Percentiles rank a stretch among this genome's conserved stretches.
Conservation (phyloP, 30 jellyfish, hydroid and myxozoan genomes). For the Turritopsis rubra region DNA sequence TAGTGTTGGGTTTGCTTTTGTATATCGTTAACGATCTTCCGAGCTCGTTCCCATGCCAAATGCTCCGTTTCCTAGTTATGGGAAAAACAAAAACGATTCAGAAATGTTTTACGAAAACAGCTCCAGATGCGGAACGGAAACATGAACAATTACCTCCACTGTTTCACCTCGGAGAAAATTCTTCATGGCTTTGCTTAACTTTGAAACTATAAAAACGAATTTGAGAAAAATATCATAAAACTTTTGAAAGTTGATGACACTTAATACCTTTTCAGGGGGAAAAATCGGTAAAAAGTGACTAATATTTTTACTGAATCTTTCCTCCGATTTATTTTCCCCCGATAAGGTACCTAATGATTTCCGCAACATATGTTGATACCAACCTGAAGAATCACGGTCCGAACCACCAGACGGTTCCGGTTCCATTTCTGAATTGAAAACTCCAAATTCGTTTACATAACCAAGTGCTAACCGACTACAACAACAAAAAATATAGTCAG, state of each 20-base stretch:
- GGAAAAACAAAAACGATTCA: too few relatives aligned
- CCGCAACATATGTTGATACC: background rate
- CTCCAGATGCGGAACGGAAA: too few relatives aligned
- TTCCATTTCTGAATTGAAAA: constrained; percentile 55
- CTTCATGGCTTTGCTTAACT: constrained; percentile 87
- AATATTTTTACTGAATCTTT: too few relatives aligned
- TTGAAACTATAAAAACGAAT: constrained; percentile 47
- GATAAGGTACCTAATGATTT: too few relatives aligned
- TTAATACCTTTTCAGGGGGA: too few relatives aligned
- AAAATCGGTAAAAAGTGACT: too few relatives aligned
- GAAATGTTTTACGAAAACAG: too few relatives aligned
- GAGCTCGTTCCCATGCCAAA: constrained; percentile 80
- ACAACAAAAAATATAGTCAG: background rate
- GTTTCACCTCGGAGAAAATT: constrained; percentile 61
- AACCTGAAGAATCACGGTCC: constrained; percentile 25
- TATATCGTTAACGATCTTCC: constrained; percentile 71
- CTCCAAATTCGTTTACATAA: constrained; percentile 82
- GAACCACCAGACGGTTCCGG: constrained; percentile 30
- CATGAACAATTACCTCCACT: constrained; percentile 40
- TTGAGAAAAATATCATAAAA: background rate
- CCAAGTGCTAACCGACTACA: constrained; percentile 95
- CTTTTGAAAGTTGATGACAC: background rate
- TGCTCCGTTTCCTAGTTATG: constrained; percentile 90
- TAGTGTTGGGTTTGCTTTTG: constrained; percentile 42
- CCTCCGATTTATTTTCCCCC: too few relatives aligned